Percentiles rank a stretch among this genome's conserved stretches.
phyloP scores from a whole-genome alignment of 2,113 vertebrate species.

The Planiliza haematocheilus region DNA sequence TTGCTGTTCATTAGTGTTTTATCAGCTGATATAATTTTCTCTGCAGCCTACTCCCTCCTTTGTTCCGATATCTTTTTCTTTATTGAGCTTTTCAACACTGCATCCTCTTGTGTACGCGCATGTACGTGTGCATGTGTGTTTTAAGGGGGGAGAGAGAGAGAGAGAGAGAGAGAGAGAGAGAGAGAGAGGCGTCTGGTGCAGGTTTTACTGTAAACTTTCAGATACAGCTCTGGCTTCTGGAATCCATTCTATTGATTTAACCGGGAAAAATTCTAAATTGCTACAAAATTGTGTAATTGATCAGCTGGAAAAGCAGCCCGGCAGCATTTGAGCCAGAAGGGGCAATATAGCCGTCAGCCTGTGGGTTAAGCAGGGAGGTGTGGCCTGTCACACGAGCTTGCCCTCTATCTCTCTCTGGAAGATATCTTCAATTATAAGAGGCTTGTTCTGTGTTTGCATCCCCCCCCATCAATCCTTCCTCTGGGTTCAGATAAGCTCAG shows the following conservation, averaged over 20 bases:
- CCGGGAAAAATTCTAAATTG: slow-evolving; percentile 49
- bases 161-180: background rate
- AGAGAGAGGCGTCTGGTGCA: background rate
- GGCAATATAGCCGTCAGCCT: slow-evolving; percentile 34
- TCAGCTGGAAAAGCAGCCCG: slow-evolving; percentile 48
- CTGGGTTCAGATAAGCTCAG: slow-evolving; percentile 66
- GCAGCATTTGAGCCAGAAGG: slow-evolving; percentile 43
- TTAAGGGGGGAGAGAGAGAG: slow-evolving; percentile 3
- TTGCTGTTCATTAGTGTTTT: slow-evolving; percentile 68
- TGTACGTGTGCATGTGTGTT: background rate
- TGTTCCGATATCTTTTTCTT: slow-evolving; percentile 31
- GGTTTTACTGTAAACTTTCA: slow-evolving; percentile 10
- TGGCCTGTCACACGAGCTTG: slow-evolving; percentile 47
- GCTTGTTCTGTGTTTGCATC: slow-evolving; percentile 63
- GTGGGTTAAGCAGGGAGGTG: slow-evolving; percentile 50
- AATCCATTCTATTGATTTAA: slow-evolving; percentile 62
- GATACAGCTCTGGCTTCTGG: slow-evolving; percentile 31
- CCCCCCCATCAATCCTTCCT: slow-evolving; percentile 60
- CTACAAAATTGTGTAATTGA: slow-evolving; percentile 64
- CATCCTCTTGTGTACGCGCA: background rate
- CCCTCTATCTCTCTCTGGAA: slow-evolving; percentile 42
- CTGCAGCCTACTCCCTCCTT: slow-evolving; percentile 33
- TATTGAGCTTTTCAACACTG: slow-evolving; percentile 31
- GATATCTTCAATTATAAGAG: slow-evolving; percentile 76
- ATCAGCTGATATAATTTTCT: slow-evolving; percentile 56